Percentiles rank a stretch among this genome's conserved stretches.
Conservation (phyloP, 2,797 vertebrate genomes). For the Micrastur ruficollis region DNA sequence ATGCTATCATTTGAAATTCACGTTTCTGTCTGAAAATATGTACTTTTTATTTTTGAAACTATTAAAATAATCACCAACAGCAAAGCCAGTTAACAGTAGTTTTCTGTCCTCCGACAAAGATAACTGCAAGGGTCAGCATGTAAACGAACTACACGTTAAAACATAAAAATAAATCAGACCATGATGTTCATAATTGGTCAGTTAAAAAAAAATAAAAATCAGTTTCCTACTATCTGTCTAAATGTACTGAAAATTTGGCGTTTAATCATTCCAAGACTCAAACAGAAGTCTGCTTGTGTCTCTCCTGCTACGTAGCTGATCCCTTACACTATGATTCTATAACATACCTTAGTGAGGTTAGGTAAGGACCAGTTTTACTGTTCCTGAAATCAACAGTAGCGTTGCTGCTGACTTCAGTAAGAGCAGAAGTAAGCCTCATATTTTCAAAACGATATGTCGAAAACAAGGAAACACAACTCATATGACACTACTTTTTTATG, state of each 20-base stretch:
- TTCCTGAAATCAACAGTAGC: background rate
- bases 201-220: background rate
- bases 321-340: background rate
- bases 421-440: background rate
- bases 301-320: background rate
- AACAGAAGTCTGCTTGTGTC: background rate
- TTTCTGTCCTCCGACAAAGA: background rate
- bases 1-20: background rate
- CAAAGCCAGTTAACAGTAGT: background rate
- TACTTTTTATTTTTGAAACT: background rate
- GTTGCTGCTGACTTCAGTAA: background rate
- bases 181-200: background rate
- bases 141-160: background rate
- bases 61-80: background rate
- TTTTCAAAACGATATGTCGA: background rate
- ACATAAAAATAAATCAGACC: background rate
- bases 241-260: background rate
- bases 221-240: background rate
- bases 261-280: background rate
- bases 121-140: background rate
- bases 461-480: background rate
- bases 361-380: background rate
- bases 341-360: background rate
- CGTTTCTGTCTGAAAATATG: background rate
- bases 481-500: background rate